These are phyloP conservation scores for Drosophila ohnishii DNA, from an alignment of 1,140 invertebrate genomes.

Conservation along the genomic window DNA sequence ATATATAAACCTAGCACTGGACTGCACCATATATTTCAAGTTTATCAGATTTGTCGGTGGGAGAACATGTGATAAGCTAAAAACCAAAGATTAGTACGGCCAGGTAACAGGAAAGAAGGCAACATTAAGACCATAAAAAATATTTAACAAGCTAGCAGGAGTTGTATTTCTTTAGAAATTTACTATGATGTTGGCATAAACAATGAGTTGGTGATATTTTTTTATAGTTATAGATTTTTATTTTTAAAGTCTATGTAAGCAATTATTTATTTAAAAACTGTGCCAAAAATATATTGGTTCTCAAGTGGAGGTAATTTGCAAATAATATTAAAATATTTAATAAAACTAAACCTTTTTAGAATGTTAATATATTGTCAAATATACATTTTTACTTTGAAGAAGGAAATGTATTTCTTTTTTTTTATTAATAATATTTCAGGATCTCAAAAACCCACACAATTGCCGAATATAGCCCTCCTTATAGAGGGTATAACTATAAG, in stretches of 20 bases:
- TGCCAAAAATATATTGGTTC: neutral
- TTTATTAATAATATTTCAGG: too few relatives aligned
- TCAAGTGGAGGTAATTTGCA: neutral
- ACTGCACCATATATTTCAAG: slow-evolving; percentile 33
- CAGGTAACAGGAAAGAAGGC: slow-evolving; percentile 22
- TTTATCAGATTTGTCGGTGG: slow-evolving; percentile 46
- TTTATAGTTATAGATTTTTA: too few relatives aligned
- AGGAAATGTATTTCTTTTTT: too few relatives aligned
- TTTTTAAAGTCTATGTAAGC: neutral
- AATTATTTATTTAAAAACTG: neutral
- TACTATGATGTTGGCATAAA: neutral
- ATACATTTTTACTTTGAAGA: too few relatives aligned
- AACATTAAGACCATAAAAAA: slow-evolving; percentile 34
- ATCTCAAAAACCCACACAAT: too few relatives aligned
- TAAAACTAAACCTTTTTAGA: too few relatives aligned
- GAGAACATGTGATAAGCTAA: slow-evolving; percentile 46
- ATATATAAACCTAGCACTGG: slow-evolving; percentile 17
- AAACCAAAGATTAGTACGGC: slow-evolving; percentile 33
- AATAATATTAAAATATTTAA: neutral
- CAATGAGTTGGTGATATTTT: neutral
- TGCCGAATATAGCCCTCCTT: neutral
- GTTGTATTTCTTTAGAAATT: neutral
- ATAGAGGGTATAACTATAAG: slow-evolving; percentile 2
- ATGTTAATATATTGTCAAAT: neutral
- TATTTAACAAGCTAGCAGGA: slow-evolving; percentile 16